Evolutionary conservation across 2,888 invertebrate species (phyloP).

Genomic region (Pandemis cinnamomeana): DNA sequence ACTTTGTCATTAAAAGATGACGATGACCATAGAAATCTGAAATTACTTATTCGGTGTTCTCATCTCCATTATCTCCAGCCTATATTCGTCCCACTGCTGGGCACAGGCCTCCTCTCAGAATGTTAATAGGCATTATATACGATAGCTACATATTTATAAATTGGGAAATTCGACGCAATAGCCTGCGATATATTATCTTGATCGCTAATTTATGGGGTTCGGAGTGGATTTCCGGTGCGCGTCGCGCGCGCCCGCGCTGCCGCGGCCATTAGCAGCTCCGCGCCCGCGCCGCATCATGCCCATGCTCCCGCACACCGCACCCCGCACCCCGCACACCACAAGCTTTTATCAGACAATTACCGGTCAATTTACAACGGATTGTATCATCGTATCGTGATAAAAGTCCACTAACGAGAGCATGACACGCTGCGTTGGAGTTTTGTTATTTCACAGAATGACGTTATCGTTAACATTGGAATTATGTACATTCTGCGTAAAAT

Average conservation of each 20-base stretch:
- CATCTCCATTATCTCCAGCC: too few relatives aligned
- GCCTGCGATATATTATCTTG: conserved; percentile 42
- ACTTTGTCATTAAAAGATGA: too few relatives aligned
- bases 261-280: conserved; percentile 24
- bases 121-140: not conserved
- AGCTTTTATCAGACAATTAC: conserved; percentile 68
- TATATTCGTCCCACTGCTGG: too few relatives aligned
- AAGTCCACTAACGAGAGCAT: conserved; percentile 47
- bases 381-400: conserved; percentile 59
- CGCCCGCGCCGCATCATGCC: conserved; percentile 45
- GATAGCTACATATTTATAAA: not conserved
- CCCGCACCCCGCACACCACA: conserved; percentile 17
- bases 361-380: conserved; percentile 62
- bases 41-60: not conserved
- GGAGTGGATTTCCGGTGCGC: conserved; percentile 49
- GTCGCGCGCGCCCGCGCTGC: conserved; percentile 35
- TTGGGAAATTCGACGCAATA: conserved; percentile 15
- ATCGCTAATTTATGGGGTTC: conserved; percentile 53
- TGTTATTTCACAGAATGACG: conserved; percentile 30
- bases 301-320: conserved; percentile 26
- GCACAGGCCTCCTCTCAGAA: too few relatives aligned
- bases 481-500: not conserved
- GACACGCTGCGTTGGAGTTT: conserved; percentile 12
- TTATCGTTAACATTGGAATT: conserved; percentile 2
- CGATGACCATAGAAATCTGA: not conserved